Base-by-base conservation (phyloP, 2,888 invertebrate genomes). In the Andrena dorsata region DNA sequence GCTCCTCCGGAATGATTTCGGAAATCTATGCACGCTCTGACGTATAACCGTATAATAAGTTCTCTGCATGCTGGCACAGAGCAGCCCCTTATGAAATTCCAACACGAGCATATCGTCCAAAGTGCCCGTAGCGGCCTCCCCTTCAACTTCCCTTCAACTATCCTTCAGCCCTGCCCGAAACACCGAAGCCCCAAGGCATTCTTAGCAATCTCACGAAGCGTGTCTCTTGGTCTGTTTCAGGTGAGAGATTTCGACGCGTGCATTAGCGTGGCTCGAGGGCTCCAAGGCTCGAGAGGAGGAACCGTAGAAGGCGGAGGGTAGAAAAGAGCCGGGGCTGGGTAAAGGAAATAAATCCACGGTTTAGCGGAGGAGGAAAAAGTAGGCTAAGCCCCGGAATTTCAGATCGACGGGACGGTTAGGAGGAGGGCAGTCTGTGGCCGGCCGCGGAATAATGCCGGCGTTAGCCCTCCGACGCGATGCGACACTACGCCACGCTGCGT, bases 201-300 rank as follows among this genome's bases (percentile, higher is more conserved):
- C 23, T 56, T 10, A 23, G n/a, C 26, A 10, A 23, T 56, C 66
- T 83, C 60, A 84, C 76, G 47, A 53, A 28, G 7, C 28, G 5
- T 30, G 16, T 72, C 76, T 13, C 79, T 63, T 76, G 77, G 35
- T 84, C 71, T 90, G 89, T 90, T 90, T 82, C 89, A 89, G 90
- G 90, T 90, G 82, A 90, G 90, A 60, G 51, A 83, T 82, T 63
- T 66, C 76, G 69, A 69, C 69, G 7, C 20, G 56, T 35, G 60
- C 73, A 56, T 79, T 74, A 65, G 23, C 66, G 13, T 61, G 56
- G 23, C 28, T 47, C 23, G 28, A 58, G 26, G 58, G 23, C 16
- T 23, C 23, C 4, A 16, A 41, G 41, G 13, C 41, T 41, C 16
- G 16, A 16, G 16, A 13, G 16, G 49, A 30, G 30, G n/a, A 10